phyloP scores from a whole-genome alignment of 2,113 vertebrate genomes.

The Riparia riparia region DNA sequence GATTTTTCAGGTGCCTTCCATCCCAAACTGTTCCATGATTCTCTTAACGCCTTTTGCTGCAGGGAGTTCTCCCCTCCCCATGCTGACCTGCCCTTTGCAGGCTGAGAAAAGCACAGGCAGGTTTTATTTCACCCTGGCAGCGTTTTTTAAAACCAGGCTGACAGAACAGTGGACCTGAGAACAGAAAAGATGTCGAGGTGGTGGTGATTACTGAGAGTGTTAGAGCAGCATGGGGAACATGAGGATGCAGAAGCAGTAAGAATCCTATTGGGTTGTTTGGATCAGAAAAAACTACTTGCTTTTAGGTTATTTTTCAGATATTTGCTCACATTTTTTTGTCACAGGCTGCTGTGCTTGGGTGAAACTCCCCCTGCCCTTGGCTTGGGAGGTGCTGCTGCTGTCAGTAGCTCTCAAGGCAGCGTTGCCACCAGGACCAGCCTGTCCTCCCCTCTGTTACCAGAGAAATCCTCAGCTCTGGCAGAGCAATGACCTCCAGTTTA shows the following conservation, averaged over 20 bases:
- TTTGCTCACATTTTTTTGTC: neutral
- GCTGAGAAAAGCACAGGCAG: neutral
- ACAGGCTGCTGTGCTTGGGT: accelerated
- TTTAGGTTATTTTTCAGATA: neutral
- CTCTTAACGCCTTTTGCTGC: accelerated
- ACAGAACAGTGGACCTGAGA: neutral
- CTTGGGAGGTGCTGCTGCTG: neutral
- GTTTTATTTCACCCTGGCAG: neutral
- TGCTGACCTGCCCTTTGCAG: neutral
- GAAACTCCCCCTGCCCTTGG: neutral
- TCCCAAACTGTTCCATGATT: neutral
- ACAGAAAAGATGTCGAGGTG: neutral
- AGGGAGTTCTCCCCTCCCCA: neutral
- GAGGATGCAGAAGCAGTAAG: neutral
- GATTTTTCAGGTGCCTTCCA: neutral
- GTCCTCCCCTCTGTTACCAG: neutral
- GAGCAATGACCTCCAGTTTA: neutral
- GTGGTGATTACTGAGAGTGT: too few relatives aligned
- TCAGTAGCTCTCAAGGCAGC: neutral
- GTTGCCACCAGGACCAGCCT: neutral
- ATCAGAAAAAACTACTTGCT: neutral
- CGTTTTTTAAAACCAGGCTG: neutral
- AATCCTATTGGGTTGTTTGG: neutral
- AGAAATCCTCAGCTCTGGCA: neutral
- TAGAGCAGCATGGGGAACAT: neutral